Base-by-base conservation (phyloP, 2,797 vertebrate species). In the Sandelia bainsii region DNA sequence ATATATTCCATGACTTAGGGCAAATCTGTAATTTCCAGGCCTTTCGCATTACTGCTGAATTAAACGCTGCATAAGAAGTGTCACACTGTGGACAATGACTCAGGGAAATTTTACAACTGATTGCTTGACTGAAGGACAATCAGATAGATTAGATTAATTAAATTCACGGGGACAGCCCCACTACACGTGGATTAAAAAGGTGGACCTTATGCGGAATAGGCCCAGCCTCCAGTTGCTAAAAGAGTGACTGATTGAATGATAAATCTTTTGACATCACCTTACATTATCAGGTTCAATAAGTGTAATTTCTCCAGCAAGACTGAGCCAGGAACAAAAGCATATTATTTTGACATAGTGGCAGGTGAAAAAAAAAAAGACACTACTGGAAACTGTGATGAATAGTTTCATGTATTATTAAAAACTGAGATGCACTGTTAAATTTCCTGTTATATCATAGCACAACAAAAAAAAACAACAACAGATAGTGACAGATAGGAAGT, bases 231-330 rank as follows among this genome's bases (percentile, higher is more conserved):
- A 44, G 5, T 9, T 48, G 48, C 49, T 59, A 4, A 42, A 67
- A 59, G 27, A 32, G 19, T 5, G 34, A 32, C 19, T 8, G 12
- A 44, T n/a, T 22, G 53, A 51, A 45, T 12, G 62, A 78, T 61
- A 37, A 52, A 75, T 79, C 72, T 50, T 60, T 27, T 75, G 63
- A 76, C 27, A 27, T 81, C 53, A 68, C 8, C 2, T n/a, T n/a
- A 7, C 6, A 1, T 42, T 40, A 57, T 69, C 69, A 69, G 48
- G 25, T 42, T 27, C 17, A 7, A 3, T 6, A 14, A 22, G 12
- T 22, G 17, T 22, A 23, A n/a, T 2, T 4, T 12, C 5, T 9
- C 0, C 32, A 53, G 13, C 45, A 6, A n/a, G 5, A 45, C 13
- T 39, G 12, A 63, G 22, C 34, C 14, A 46, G 20, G 17, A 44